phyloP scores from a whole-genome alignment of 2,888 invertebrate genomes.

The Malachius bipustulatus region DNA sequence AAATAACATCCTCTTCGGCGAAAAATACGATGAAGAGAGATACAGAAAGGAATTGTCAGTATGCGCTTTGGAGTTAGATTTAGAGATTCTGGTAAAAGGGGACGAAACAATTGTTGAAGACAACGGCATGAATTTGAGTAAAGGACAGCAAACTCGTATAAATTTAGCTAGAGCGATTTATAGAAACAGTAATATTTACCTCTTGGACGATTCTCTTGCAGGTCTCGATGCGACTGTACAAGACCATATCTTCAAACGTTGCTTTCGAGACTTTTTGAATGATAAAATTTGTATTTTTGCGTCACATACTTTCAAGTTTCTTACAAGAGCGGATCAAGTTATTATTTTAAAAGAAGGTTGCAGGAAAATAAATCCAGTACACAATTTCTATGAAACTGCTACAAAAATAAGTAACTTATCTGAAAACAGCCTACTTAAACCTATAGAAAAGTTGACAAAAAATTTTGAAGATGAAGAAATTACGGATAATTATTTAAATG shows the following conservation, averaged over 20 bases:
- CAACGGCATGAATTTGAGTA: slow-evolving; percentile 49
- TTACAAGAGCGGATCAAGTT: slow-evolving; percentile 23
- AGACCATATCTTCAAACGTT: slow-evolving; percentile 23
- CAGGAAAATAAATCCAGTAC: slow-evolving; percentile 5
- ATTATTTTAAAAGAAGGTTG: slow-evolving; percentile 12
- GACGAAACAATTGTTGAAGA: slow-evolving; percentile 48
- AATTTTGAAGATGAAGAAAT: too few species aligned
- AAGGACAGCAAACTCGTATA: slow-evolving; percentile 40
- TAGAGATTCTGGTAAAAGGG: slow-evolving; percentile 32
- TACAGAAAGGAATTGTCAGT: slow-evolving; percentile 32
- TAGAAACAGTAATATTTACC: slow-evolving; percentile 27
- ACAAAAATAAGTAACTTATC: not conserved
- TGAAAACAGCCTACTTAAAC: too few species aligned
- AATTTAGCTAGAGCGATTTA: slow-evolving; percentile 28
- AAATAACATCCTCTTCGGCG: slow-evolving; percentile 33
- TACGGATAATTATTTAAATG: too few species aligned
- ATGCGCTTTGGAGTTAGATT: slow-evolving; percentile 41
- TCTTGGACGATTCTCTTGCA: slow-evolving; percentile 27
- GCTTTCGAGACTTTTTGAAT: slow-evolving; percentile 25
- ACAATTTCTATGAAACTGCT: not conserved
- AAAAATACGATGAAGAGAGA: slow-evolving; percentile 27
- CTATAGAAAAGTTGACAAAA: too few species aligned
- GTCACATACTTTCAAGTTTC: slow-evolving; percentile 25
- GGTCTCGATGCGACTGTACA: slow-evolving; percentile 25
- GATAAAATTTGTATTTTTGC: slow-evolving; percentile 27